These are phyloP conservation scores for Phataginus tricuspis DNA, from an alignment of 2,797 vertebrate species.

Conservation along the genomic window DNA sequence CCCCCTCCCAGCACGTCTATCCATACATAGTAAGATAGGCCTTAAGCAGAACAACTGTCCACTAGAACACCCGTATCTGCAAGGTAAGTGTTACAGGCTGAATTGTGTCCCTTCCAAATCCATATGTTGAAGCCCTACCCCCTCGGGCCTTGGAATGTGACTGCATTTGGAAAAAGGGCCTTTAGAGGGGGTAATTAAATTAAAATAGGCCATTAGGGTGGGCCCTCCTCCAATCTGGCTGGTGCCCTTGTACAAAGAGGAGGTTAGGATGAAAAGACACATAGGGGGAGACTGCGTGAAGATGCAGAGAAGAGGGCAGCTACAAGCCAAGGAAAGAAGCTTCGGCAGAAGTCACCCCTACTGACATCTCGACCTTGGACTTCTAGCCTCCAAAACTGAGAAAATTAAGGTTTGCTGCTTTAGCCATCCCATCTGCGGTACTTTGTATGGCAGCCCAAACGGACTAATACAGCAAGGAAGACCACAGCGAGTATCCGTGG, in stretches of 20 bases:
- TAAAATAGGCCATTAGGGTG: not conserved
- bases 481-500: not conserved
- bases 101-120: not conserved
- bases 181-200: not conserved
- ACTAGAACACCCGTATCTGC: not conserved
- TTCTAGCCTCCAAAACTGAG: not conserved
- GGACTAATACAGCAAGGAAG: not conserved
- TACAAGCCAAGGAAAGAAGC: not conserved
- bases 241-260: not conserved
- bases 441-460: not conserved
- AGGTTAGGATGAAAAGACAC: not conserved
- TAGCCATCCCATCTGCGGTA: not conserved
- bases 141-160: not conserved
- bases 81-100: not conserved
- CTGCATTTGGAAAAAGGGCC: not conserved
- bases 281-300: not conserved
- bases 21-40: not conserved
- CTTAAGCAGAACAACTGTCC: not conserved
- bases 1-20: not conserved
- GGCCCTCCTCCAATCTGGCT: not conserved
- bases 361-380: not conserved
- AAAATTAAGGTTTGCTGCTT: not conserved
- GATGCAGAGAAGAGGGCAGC: not conserved
- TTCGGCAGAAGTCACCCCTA: not conserved
- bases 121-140: not conserved